These are phyloP conservation scores for Mesorhabditis spiculigera DNA, from an alignment of 2,888 invertebrate genomes.

Conservation along the genomic window DNA sequence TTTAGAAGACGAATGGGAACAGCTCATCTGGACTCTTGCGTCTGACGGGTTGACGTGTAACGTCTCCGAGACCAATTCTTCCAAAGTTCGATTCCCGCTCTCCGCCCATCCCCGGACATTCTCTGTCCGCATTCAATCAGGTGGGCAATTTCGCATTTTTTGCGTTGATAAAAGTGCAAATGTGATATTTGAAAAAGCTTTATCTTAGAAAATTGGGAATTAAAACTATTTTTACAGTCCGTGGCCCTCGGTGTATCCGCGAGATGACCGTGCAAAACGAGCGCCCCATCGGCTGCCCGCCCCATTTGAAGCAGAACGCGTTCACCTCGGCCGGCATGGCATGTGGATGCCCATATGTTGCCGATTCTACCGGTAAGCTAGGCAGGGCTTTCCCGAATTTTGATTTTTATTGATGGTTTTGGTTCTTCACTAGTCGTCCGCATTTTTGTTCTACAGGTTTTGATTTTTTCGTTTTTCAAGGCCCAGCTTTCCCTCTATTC, in stretches of 20 bases:
- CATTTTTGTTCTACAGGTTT: neutral
- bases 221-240: slow-evolving; percentile 6
- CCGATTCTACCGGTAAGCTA: slow-evolving; percentile 16
- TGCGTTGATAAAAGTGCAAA: no score
- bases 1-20: slow-evolving; percentile 30
- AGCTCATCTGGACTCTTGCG: slow-evolving; percentile 43
- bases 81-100: slow-evolving; percentile 22
- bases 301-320: slow-evolving; percentile 36
- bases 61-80: slow-evolving; percentile 20
- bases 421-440: no score
- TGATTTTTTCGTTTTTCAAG: neutral
- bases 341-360: slow-evolving; percentile 41
- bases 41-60: slow-evolving; percentile 33
- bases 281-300: slow-evolving; percentile 41
- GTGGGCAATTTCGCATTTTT: slow-evolving; percentile 11
- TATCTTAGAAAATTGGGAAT: no score
- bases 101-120: slow-evolving; percentile 32
- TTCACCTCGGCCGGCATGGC: slow-evolving; percentile 37
- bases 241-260: slow-evolving; percentile 39
- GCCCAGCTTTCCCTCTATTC: no score
- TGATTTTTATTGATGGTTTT: no score
- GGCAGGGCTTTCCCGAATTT: slow-evolving; percentile 23
- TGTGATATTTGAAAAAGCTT: no score
- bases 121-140: slow-evolving; percentile 40
- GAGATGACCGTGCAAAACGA: slow-evolving; percentile 44